phyloP scores from a whole-genome alignment of 2,888 invertebrate species.

The Pomacea canaliculata region DNA sequence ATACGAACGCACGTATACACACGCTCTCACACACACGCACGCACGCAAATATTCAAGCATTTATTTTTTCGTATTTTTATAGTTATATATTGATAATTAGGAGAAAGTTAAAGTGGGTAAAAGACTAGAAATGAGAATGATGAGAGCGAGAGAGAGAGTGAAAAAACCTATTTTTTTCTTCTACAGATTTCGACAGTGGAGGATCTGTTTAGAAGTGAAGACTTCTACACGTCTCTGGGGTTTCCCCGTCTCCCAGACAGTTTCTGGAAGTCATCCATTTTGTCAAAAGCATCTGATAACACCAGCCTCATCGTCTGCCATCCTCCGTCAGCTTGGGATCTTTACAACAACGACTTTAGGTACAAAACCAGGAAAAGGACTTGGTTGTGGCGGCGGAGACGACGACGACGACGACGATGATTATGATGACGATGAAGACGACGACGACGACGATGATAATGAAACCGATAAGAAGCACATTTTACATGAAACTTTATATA shows the following conservation, averaged over 20 bases:
- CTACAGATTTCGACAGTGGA: conserved; percentile 59
- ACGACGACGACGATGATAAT: conserved; percentile 15
- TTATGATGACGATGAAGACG: conserved; percentile 14
- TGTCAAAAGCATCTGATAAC: conserved; percentile 80
- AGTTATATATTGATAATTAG: too few species aligned
- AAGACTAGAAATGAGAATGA: too few species aligned
- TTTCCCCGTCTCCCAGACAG: conserved; percentile 84
- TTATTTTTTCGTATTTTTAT: too few species aligned
- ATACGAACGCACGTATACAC: not conserved
- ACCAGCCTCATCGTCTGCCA: not conserved
- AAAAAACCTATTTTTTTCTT: not conserved
- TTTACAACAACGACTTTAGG: not conserved
- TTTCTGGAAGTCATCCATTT: conserved; percentile 87
- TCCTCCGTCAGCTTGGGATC: conserved; percentile 5
- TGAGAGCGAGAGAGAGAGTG: too few species aligned
- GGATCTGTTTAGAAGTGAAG: conserved; percentile 73
- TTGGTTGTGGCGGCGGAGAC: conserved; percentile 1
- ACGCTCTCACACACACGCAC: not conserved
- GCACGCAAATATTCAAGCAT: not conserved
- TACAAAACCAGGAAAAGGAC: not conserved
- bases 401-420: conserved; percentile 18
- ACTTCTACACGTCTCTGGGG: conserved; percentile 67
- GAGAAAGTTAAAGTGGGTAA: not conserved
- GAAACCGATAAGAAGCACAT: not conserved
- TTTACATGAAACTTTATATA: too few species aligned